phyloP scores from a whole-genome alignment of 2,797 vertebrate species.

The Limnodromus scolopaceus region DNA sequence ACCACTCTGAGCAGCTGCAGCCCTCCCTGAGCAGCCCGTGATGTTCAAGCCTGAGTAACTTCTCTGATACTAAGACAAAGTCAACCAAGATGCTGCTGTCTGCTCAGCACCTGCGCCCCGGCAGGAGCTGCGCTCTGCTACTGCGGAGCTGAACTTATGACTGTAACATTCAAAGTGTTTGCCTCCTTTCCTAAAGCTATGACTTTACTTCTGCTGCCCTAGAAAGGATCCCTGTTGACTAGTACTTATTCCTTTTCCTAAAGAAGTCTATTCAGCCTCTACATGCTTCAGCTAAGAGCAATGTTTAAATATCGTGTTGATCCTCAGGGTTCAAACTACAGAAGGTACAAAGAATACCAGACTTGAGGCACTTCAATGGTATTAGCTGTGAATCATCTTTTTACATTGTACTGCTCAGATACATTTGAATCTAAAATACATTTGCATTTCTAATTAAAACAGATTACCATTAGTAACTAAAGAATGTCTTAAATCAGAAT shows the following conservation, averaged over 20 bases:
- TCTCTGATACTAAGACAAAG: not conserved
- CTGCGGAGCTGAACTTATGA: not conserved
- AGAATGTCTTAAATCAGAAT: slow-evolving; percentile 63
- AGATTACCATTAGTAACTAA: slow-evolving; percentile 52
- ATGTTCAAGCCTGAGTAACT: not conserved
- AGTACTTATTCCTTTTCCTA: slow-evolving; percentile 44
- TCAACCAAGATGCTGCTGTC: not conserved
- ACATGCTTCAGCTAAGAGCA: not conserved
- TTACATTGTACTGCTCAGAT: slow-evolving; percentile 34
- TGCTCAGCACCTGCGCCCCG: not conserved
- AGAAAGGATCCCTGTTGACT: slow-evolving; percentile 41
- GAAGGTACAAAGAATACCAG: slow-evolving; percentile 37
- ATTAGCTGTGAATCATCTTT: slow-evolving; percentile 48
- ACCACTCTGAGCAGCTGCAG: not conserved
- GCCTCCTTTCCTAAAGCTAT: slow-evolving; percentile 14
- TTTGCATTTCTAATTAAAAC: slow-evolving; percentile 70
- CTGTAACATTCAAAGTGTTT: not conserved
- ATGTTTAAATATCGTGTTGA: slow-evolving; percentile 5
- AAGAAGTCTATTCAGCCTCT: slow-evolving; percentile 36
- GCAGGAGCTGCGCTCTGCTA: not conserved
- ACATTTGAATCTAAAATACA: slow-evolving; percentile 45
- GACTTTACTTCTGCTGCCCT: not conserved
- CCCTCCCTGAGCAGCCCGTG: not conserved
- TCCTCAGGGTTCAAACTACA: slow-evolving; percentile 41
- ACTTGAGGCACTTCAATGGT: slow-evolving; percentile 22